phyloP scores from a whole-genome alignment of 2,888 invertebrate genomes.

The Sesamia inferens region DNA sequence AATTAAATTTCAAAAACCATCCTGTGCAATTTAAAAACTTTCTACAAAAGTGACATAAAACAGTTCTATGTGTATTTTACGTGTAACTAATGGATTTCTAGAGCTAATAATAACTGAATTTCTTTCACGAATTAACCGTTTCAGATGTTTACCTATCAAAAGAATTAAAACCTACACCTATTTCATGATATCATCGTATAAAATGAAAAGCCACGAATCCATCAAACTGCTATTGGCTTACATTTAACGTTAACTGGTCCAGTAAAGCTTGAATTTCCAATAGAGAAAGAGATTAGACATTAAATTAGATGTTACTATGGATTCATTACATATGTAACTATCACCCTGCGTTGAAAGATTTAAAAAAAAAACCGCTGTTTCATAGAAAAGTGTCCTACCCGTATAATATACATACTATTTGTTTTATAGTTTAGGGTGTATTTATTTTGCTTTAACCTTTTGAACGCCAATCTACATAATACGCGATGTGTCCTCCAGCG shows the following conservation, averaged over 20 bases:
- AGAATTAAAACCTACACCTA: slow-evolving; percentile 2
- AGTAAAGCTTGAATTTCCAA: slow-evolving; percentile 33
- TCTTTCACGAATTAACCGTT: slow-evolving; percentile 15
- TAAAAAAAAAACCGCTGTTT: no score
- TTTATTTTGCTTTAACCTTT: no score
- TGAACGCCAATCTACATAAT: no score
- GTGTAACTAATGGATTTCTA: slow-evolving; percentile 47
- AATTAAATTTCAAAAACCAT: slow-evolving; percentile 21
- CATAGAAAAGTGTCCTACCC: no score
- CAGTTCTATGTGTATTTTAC: slow-evolving; percentile 22
- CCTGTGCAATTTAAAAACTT: slow-evolving; percentile 46
- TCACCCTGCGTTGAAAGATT: no score
- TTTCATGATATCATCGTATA: neutral
- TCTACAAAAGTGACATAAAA: slow-evolving; percentile 40
- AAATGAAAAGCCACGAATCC: slow-evolving; percentile 9
- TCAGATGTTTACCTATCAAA: slow-evolving; percentile 11
- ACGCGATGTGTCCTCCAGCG: no score
- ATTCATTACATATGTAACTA: no score
- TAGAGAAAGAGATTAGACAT: slow-evolving; percentile 6
- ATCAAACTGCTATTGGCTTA: slow-evolving; percentile 33
- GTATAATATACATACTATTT: no score
- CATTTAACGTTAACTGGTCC: slow-evolving; percentile 33
- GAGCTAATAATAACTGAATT: slow-evolving; percentile 26
- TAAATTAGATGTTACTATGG: neutral
- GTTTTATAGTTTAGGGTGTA: no score